Evolutionary conservation across 2,888 invertebrate species (phyloP), one percentile per base, ranked within the genome.

Genomic region (Napeogenes inachia): DNA sequence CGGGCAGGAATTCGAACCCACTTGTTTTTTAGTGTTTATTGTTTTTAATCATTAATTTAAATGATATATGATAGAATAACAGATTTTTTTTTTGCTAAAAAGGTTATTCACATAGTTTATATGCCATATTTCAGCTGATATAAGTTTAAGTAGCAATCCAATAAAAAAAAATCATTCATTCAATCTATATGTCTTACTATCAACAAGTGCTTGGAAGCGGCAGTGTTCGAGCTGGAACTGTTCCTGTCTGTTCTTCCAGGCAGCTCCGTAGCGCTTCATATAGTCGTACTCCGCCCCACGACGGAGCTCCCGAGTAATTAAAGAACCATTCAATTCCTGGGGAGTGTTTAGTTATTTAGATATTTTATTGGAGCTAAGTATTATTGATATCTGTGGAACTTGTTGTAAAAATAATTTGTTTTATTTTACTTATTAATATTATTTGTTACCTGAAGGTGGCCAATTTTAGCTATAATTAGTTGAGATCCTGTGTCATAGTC

Each of bases 231-330:
- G 73, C 47, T 93, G 83, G 79, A 97, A 97, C 66, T 88, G 89
- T 13, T 80, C 84, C 70, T 92, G 92, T 0, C 92, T 91, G 2
- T 63, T 10, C 58, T 94, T 84, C 95, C 96, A 97, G 65, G 94
- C 93, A 0, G 92, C 84, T 0, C 95, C 96, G 81, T 94, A 94
- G 32, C 94, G 92, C 82, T 97, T 98, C 82, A 98, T 85, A 75
- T 98, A 97, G 87, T 98, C 98, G 66, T 97, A 95, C 76, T 98
- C 98, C 0, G 98, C 96, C 2, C 97, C 97, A 68, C 95, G 93
- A 60, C 97, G 92, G 63, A 96, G 94, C 62, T 94, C 93, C 0
- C 89, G 77, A 0, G 91, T 91, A 68, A 98, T 94, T 69, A 90
- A 84, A 1, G 94, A 93, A 45, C 95, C 94, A 85, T 96, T 96